Evolutionary conservation across 2,888 invertebrate genomes (phyloP), one percentile per base, ranked within the genome.

Genomic region (Limnephilus auricula): DNA sequence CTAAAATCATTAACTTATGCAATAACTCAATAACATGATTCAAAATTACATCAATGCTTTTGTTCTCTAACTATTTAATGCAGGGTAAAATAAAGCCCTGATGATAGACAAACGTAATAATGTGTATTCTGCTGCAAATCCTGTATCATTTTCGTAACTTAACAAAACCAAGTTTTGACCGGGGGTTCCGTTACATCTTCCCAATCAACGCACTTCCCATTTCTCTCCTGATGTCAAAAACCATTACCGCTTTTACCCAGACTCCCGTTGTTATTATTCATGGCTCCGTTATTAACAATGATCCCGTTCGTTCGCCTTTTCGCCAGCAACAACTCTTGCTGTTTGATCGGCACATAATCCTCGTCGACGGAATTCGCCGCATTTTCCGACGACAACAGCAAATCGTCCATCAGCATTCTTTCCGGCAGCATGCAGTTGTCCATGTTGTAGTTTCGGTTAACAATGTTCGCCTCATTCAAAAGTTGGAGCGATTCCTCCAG

Each of bases 101-200:
- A 50, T 18, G 15, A 50, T 50, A 50, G 18, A 18, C 18, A 18
- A 18, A 25, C 65, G n/a, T n/a, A 65, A 25, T 9, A 6, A 65
- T 2, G 25, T 65, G n/a, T 25, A 25, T 65, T 65, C 6, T 65
- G 25, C 65, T 9, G 9, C 9, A 25, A 50, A 25, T 9, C 65
- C 65, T n/a, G 0, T 25, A 6, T 65, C 65, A 86, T 30, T 18
- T 31, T 45, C 0, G 25, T 45, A 85, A 34, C n/a, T 79, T 92
- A 96, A 93, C 96, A 96, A 93, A 96, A 96, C 96, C 96, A 96
- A 31, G 96, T 96, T 92, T 96, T 96, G 90, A 96, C 96, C 45
- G 95, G 93, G 34, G 93, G 95, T 93, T 95, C 95, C 84, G 86
- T 89, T 79, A 94, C 94, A 94, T 95, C 95, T 93, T 96, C 96